Conservation (phyloP, 1,140 invertebrate genomes). For the Ectropis grisescens region DNA sequence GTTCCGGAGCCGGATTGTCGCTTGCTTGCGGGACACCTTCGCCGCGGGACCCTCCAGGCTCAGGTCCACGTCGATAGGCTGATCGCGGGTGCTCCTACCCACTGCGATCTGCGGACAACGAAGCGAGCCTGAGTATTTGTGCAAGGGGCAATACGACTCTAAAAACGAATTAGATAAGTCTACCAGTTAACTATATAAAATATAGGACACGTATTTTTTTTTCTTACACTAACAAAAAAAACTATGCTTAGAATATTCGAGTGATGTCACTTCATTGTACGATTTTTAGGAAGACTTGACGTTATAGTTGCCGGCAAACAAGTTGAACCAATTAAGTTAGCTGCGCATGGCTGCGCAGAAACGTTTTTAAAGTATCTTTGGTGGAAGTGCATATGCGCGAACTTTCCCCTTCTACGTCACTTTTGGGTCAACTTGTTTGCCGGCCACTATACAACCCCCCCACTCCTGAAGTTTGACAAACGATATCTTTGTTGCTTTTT, state of each 20-base stretch:
- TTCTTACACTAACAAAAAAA: not conserved
- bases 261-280: no score
- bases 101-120: constrained; percentile 82
- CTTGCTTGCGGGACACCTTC: constrained; percentile 89
- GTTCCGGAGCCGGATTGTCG: constrained; percentile 89
- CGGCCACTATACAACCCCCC: no score
- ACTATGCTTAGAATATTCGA: not conserved
- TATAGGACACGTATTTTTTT: not conserved
- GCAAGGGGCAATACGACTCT: not conserved
- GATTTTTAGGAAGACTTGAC: no score
- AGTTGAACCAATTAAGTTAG: no score
- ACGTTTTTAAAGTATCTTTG: no score
- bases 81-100: constrained; percentile 90
- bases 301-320: no score
- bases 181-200: not conserved
- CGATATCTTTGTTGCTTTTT: no score
- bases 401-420: no score
- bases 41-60: constrained; percentile 90
- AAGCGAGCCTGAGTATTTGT: not conserved
- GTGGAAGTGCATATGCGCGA: no score
- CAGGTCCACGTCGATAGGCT: constrained; percentile 94
- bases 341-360: no score
- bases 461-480: no score
- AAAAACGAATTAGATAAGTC: not conserved
- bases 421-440: no score